Percentiles rank a stretch among this genome's conserved stretches.
Evolutionary conservation across 2,113 vertebrate genomes (phyloP).

Genomic region (Cyprinodon variegatus): DNA sequence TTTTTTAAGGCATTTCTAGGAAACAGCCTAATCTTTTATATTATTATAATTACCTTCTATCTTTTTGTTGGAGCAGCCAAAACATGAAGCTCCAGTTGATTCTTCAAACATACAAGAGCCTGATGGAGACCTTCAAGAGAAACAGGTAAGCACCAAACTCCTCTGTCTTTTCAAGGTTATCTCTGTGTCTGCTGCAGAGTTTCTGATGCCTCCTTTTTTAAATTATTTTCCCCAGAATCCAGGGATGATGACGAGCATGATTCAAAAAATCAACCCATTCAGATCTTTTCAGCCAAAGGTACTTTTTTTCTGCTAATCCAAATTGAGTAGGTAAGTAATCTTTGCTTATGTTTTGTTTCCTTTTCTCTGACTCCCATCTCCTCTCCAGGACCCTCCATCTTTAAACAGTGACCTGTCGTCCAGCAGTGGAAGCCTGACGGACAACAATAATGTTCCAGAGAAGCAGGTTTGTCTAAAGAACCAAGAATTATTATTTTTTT

Average conservation of each 20-base stretch:
- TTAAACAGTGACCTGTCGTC: conserved; percentile 36
- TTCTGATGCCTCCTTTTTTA: background rate
- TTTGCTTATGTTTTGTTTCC: background rate
- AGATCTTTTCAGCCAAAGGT: conserved; percentile 67
- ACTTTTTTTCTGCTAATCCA: background rate
- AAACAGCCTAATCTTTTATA: too few species aligned
- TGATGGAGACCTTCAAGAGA: conserved; percentile 2
- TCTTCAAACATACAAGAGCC: conserved; percentile 2
- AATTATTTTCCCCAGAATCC: conserved; percentile 43
- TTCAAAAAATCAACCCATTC: conserved; percentile 76
- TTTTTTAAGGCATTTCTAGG: too few species aligned
- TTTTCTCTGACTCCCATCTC: background rate
- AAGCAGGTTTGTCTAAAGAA: conserved; percentile 41
- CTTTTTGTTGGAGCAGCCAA: conserved; percentile 26
- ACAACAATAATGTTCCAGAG: conserved; percentile 37
- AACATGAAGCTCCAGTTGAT: background rate
- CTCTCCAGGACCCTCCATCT: conserved; percentile 25
- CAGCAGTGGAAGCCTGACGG: conserved; percentile 43
- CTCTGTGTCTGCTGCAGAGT: background rate
- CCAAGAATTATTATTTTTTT: too few species aligned
- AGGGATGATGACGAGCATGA: conserved; percentile 48
- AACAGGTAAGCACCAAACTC: conserved; percentile 27
- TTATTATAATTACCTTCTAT: background rate
- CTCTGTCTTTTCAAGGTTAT: background rate
- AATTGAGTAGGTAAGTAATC: too few species aligned